phyloP scores from a whole-genome alignment of 2,797 vertebrate species.

The Gallinago stenura region DNA sequence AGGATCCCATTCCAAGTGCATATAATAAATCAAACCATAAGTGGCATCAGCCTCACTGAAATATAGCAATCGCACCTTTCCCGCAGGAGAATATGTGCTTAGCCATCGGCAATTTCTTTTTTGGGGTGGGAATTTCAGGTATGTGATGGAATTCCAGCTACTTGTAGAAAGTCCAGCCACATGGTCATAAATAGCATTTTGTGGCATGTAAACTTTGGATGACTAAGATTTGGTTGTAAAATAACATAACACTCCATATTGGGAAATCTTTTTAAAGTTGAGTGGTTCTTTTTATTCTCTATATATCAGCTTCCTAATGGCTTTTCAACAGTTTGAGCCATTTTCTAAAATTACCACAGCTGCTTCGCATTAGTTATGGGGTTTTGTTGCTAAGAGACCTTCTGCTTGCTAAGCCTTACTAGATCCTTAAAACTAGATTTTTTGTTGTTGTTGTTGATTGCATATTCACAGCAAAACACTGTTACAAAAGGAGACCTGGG shows the following conservation, averaged over 20 bases:
- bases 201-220: slow-evolving; percentile 73
- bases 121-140: slow-evolving; percentile 67
- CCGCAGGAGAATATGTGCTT: not conserved
- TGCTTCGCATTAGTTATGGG: slow-evolving; percentile 79
- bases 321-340: slow-evolving; percentile 82
- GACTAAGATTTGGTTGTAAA: slow-evolving; percentile 80
- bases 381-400: slow-evolving; percentile 76
- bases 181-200: slow-evolving; percentile 77
- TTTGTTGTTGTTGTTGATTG: slow-evolving; percentile 29
- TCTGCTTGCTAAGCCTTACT: slow-evolving; percentile 73
- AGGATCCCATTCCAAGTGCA: slow-evolving; percentile 3
- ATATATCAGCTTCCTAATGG: slow-evolving; percentile 83
- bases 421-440: slow-evolving; percentile 63
- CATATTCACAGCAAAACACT: slow-evolving; percentile 48
- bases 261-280: slow-evolving; percentile 79
- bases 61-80: not conserved
- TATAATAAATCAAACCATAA: slow-evolving; percentile 53
- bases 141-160: slow-evolving; percentile 70
- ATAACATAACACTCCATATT: slow-evolving; percentile 76
- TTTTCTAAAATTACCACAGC: slow-evolving; percentile 82
- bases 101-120: slow-evolving; percentile 25
- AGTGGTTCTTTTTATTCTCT: slow-evolving; percentile 82
- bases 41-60: not conserved
- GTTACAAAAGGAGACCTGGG: not conserved
- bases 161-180: slow-evolving; percentile 67